These are phyloP conservation scores for Hippocampus barbouri DNA, from an alignment of 2,113 vertebrate species.

Conservation along the genomic window DNA sequence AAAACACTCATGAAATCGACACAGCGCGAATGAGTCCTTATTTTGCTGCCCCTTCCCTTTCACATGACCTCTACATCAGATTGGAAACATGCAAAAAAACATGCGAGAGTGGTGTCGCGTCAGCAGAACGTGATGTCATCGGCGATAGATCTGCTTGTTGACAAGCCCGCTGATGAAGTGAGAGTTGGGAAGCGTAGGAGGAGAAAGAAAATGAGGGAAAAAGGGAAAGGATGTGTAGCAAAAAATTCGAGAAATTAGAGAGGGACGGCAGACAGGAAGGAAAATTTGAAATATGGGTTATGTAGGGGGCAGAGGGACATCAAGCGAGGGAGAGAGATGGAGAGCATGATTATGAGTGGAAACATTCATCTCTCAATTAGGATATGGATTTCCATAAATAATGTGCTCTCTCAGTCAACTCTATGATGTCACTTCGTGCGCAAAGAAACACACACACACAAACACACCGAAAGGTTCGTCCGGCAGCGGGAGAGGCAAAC, in stretches of 20 bases:
- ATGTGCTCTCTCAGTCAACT: slow-evolving; percentile 38
- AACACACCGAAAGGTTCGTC: background rate
- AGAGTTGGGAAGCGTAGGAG: slow-evolving; percentile 11
- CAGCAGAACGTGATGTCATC: slow-evolving; percentile 43
- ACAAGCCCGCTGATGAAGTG: slow-evolving; percentile 31
- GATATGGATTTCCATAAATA: slow-evolving; percentile 61
- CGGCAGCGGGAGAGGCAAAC: background rate
- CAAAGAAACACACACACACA: slow-evolving; percentile 10
- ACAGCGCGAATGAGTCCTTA: slow-evolving; percentile 46
- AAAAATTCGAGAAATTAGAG: slow-evolving; percentile 9
- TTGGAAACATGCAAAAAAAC: slow-evolving; percentile 22
- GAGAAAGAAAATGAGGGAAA: background rate
- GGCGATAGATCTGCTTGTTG: slow-evolving; percentile 39
- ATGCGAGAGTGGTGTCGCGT: slow-evolving; percentile 11
- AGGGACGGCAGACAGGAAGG: background rate
- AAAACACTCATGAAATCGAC: slow-evolving; percentile 36
- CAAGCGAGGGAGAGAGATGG: background rate
- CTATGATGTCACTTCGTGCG: slow-evolving; percentile 47
- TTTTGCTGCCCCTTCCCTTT: slow-evolving; percentile 28
- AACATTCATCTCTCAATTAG: slow-evolving; percentile 56
- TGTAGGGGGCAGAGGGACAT: background rate
- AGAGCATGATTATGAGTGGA: slow-evolving; percentile 48
- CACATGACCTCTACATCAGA: slow-evolving; percentile 1
- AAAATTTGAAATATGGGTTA: slow-evolving; percentile 5
- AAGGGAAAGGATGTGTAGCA: background rate